These are phyloP conservation scores for Polymixis flavicincta DNA, from an alignment of 2,888 invertebrate genomes.

Conservation along the genomic window DNA sequence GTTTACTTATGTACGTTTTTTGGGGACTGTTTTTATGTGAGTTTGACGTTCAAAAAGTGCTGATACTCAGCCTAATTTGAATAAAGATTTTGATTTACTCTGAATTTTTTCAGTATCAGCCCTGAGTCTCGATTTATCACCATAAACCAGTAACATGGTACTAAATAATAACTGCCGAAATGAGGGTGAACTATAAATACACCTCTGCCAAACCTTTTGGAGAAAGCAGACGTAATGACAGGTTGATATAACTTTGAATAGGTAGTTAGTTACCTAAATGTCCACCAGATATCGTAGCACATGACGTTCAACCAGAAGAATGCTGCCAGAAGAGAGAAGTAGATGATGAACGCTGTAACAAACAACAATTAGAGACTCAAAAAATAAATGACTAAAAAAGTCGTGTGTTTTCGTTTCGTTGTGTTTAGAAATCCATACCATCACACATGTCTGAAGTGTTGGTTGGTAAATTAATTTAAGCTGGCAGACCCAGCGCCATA, in stretches of 20 bases:
- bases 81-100: neutral
- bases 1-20: too few species aligned
- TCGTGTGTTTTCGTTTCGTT: too few species aligned
- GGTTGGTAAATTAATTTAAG: neutral
- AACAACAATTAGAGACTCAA: constrained; percentile 2
- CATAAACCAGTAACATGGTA: too few species aligned
- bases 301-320: constrained; percentile 95
- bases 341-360: constrained; percentile 91
- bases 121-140: neutral
- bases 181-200: neutral
- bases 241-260: neutral
- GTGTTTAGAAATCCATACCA: too few species aligned
- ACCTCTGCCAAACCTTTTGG: neutral
- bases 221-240: neutral
- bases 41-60: neutral
- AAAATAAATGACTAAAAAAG: neutral
- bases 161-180: neutral
- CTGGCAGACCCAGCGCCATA: too few species aligned
- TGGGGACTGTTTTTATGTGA: neutral
- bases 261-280: constrained; percentile 91
- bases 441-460: neutral
- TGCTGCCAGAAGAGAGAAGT: constrained; percentile 92
- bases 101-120: neutral
- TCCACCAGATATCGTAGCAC: constrained; percentile 95
- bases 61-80: too few species aligned